Conservation (phyloP, 1,140 invertebrate species). For the Heterodera carotae region DNA sequence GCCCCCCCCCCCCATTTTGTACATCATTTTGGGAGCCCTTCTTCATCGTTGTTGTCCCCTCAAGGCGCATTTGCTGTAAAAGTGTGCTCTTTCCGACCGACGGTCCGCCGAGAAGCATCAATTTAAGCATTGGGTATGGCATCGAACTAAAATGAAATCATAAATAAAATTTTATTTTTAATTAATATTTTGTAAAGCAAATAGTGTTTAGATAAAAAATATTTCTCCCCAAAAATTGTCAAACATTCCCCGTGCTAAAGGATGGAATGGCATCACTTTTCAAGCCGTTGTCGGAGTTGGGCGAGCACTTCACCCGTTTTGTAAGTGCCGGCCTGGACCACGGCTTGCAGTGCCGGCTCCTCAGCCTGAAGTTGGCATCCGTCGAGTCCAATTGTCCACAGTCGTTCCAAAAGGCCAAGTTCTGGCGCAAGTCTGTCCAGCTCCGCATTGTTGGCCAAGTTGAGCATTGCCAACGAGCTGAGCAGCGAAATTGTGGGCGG, state of each 20-base stretch:
- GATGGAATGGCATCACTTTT: conserved; percentile 67
- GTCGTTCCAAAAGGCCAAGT: conserved; percentile 84
- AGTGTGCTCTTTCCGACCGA: conserved; percentile 91
- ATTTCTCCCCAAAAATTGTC: no score
- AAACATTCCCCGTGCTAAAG: neutral
- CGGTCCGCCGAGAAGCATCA: conserved; percentile 94
- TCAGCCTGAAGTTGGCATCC: conserved; percentile 78
- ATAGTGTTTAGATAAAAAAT: no score
- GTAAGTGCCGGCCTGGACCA: conserved; percentile 87
- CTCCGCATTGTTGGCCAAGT: conserved; percentile 84
- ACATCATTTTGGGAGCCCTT: conserved; percentile 68
- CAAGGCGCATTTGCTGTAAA: conserved; percentile 81
- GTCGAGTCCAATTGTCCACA: conserved; percentile 92
- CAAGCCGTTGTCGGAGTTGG: conserved; percentile 79
- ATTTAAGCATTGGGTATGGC: conserved; percentile 90
- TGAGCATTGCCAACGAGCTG: conserved; percentile 85
- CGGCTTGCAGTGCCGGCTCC: conserved; percentile 82
- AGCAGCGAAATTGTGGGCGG: conserved; percentile 83
- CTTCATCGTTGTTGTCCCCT: conserved; percentile 77
- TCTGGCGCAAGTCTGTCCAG: conserved; percentile 85
- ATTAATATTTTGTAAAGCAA: no score
- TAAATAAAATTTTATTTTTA: neutral
- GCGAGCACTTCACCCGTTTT: conserved; percentile 95
- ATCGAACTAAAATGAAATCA: conserved; percentile 73
- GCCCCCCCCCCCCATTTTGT: no score